phyloP scores from a whole-genome alignment of 2,888 invertebrate species.

The Drosophila villosipedis region DNA sequence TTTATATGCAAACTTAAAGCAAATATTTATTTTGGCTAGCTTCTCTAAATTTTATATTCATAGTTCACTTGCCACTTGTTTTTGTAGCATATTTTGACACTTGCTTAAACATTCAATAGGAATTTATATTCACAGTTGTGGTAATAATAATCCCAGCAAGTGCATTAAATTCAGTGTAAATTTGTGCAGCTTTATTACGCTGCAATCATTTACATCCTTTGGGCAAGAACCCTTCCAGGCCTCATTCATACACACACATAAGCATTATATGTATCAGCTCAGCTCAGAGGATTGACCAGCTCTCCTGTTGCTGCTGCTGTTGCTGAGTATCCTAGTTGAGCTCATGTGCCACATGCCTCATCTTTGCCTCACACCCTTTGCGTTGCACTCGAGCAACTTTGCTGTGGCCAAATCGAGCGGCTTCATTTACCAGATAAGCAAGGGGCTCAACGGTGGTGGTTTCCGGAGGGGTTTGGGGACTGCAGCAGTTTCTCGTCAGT shows the following conservation, averaged over 20 bases:
- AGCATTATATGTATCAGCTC: background rate
- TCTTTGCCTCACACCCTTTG: background rate
- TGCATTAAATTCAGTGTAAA: conserved; percentile 49
- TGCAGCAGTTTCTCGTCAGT: conserved; percentile 18
- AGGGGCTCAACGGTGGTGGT: background rate
- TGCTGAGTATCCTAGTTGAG: conserved; percentile 15
- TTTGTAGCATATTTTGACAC: background rate
- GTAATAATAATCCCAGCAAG: conserved; percentile 27
- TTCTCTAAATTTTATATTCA: background rate
- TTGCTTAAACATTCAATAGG: conserved; percentile 10
- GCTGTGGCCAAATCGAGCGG: conserved; percentile 69
- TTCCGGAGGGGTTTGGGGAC: background rate
- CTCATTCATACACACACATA: background rate
- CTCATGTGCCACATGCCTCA: conserved; percentile 24
- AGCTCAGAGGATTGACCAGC: conserved; percentile 33
- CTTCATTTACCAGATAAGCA: conserved; percentile 63
- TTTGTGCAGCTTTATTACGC: conserved; percentile 76
- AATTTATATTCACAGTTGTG: conserved; percentile 11
- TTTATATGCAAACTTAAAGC: background rate
- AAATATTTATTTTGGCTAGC: background rate
- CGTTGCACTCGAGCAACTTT: conserved; percentile 59
- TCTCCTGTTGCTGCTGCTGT: conserved; percentile 24
- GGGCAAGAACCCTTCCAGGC: conserved; percentile 37
- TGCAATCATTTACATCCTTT: conserved; percentile 42
- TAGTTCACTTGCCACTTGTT: background rate